Base-by-base conservation (phyloP, 2,888 invertebrate genomes). In the Anoplius nigerrimus region DNA sequence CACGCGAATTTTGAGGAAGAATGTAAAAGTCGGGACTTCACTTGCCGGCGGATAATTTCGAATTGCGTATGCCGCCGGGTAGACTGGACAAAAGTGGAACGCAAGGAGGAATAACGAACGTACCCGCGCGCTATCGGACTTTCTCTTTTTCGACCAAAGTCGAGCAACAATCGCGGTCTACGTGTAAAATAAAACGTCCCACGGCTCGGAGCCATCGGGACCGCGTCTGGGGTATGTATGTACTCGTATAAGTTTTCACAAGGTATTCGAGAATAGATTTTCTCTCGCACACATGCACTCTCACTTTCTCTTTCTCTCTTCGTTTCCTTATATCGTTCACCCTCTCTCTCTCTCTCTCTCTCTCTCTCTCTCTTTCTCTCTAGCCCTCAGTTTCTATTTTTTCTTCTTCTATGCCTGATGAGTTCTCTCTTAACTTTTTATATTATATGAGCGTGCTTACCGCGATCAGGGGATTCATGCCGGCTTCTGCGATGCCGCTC, bases 391-490 rank as follows among this genome's bases (percentile, higher is more conserved):
- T 56, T 21, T 53, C 22, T 2, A 34, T 34, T 34, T 61, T 46
- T 45, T 54, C 6, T 63, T 34, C 24, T 24, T 24, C 34, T 8
- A 34, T 34, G 34, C 6, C 52, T 24, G 42, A 21, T 48, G 16
- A 42, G 16, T 48, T 21, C 18, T 54, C 59, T 20, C 48, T 69
- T 61, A 68, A 24, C 20, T 43, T 65, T 62, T 15, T 43, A 16
- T 63, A 34, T 24, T 34, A 68, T 59, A 48, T 60, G 53, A 70
- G 53, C 64, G 64, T 84, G 86, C 88, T 89, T 89, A 89, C 88
- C 88, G 86, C 88, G 87, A 88, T 84, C 84, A 89, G 86, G 86
- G 87, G 86, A 86, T 86, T 87, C 88, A 89, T 89, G 86, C 85
- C 86, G 87, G 86, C 87, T 86, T 86, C 87, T 86, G 85, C 86